Evolutionary conservation across 2,113 vertebrate species (phyloP), one percentile per base, ranked within the genome.

Genomic region (Lepus timidus): DNA sequence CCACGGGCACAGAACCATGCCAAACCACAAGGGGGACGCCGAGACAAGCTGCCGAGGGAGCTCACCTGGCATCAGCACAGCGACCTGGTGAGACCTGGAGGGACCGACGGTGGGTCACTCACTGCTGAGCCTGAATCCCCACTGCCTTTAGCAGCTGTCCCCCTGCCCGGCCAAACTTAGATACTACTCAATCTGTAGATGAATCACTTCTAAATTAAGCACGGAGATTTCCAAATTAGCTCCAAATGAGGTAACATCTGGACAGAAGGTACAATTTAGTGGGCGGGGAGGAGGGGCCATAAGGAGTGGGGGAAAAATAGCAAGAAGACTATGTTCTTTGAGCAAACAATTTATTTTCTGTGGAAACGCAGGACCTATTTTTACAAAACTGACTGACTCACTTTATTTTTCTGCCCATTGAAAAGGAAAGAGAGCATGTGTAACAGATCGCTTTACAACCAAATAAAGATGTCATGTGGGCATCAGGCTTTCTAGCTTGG

Each of bases 151-250:
- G 36, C 49, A 62, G 58, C 52, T 71, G 36, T 52, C 90, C 78
- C 64, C 11, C 68, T n/a, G 78, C 65, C 7, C 23, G 33, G 68
- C 70, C 93, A 91, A 86, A 89, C 70, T 75, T 82, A 91, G 79
- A 61, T 39, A 88, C 93, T 62, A 85, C 58, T 91, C 90, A 68
- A 3, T 55, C 16, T 10, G 36, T 75, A 49, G n/a, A 85, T 95
- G 95, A 97, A 94, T 97, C 96, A 97, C 55, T 88, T 90, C 88
- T 95, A 97, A 97, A 95, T 89, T 83, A 91, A 93, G 67, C 85
- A 64, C 10, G 8, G 75, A 85, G 52, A 83, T 82, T 87, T 96
- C 95, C 95, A 97, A 79, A 96, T 96, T 96, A 90, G 85, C 83
- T 93, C 78, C 94, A 75, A 93, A 74, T 64, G n/a, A 82, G 82